Evolutionary conservation across 92 coral and sea anemone species (phyloP), one percentile per base, ranked within the genome.

Genomic region (Plumapathes pennacea): DNA sequence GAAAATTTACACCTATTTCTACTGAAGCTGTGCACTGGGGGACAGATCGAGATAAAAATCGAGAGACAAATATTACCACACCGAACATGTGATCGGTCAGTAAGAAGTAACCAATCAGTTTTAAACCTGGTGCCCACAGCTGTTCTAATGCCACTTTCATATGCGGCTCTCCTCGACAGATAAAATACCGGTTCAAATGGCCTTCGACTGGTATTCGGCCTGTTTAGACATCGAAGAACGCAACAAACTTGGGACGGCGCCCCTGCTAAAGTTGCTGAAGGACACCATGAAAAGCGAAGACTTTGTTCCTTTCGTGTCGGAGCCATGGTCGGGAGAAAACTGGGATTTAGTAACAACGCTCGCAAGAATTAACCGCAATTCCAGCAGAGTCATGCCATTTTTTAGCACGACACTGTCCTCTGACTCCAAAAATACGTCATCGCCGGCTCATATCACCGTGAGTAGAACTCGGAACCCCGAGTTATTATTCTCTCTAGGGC

Each of bases 121-220:
- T n/a, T n/a, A n/a, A n/a, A n/a, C n/a, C n/a, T n/a, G n/a, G n/a
- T n/a, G n/a, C n/a, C n/a, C n/a, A n/a, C n/a, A n/a, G n/a, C n/a
- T n/a, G n/a, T n/a, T n/a, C n/a, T n/a, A n/a, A n/a, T n/a, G n/a
- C n/a, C n/a, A n/a, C n/a, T n/a, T n/a, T n/a, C n/a, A n/a, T n/a
- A n/a, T n/a, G n/a, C n/a, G n/a, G n/a, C n/a, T n/a, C n/a, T n/a
- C n/a, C n/a, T 36, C 62, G 25, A 20, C 0, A 66, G 72, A 52
- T 5, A 54, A 43, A 61, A 66, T 51, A 10, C 62, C 54, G 43
- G 44, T 32, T 4, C 36, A 42, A 51, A 36, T 66, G 34, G 86
- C 81, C 5, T 72, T 67, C 58, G 67, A 82, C 72, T 87, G 88
- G 82, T 87, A 82, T 33, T 60, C 86, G 0, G 69, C 90, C 1